Evolutionary conservation across 2,113 vertebrate genomes (phyloP), one percentile per base, ranked within the genome.

Genomic region (Oncorhynchus keta): DNA sequence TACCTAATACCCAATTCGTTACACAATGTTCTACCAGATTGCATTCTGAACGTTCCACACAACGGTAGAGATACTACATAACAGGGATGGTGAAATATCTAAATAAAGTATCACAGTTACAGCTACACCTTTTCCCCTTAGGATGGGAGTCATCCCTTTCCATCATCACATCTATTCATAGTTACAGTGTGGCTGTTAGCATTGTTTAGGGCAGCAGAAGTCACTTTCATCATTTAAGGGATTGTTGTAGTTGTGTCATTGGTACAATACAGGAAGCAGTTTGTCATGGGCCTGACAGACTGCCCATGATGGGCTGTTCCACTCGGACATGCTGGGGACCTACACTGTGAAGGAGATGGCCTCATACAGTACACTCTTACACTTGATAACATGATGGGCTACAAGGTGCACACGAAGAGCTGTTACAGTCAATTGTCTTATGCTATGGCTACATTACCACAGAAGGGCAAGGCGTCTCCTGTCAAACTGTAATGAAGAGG

Each of bases 241-340:
- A 81, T 83, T 85, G 85, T 81, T 86, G 83, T 86, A 86, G 87
- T 83, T 88, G 73, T 88, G 79, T 80, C 79, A 81, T 80, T 68
- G 76, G 82, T 85, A 94, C 92, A 94, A 93, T 91, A 82, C 80
- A 65, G 62, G 93, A 94, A 94, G 85, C 84, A 88, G 81, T 94
- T 93, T 90, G 83, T 93, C 92, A 93, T 61, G 70, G 74, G 35
- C 59, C 64, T 84, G 83, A 84, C 89, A 39, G 75, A 81, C n/a
- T n/a, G 59, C 59, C 55, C 49, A 55, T 55, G 49, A 73, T 68
- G 64, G 79, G 75, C 76, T 77, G 62, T 45, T 14, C 26, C 1
- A n/a, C 74, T 55, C 65, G 77, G 84, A 86, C 87, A 88, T 74
- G 78, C 72, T 80, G 16, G 30, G 72, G 76, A 79, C 83, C 85